These are phyloP conservation scores for Spisula subtruncata DNA, from an alignment of 2,888 invertebrate genomes.

Conservation along the genomic window DNA sequence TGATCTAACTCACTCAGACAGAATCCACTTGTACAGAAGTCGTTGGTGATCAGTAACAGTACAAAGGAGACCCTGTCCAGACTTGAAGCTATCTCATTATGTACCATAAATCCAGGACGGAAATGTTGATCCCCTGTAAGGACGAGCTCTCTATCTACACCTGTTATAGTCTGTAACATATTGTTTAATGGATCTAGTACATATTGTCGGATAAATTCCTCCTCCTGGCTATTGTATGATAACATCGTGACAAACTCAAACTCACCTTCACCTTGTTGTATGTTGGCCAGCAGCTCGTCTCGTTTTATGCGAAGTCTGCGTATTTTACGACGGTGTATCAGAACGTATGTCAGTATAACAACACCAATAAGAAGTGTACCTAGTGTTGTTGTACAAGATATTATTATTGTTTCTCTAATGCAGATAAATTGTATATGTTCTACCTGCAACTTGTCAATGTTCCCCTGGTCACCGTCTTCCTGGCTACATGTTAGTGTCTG, in stretches of 20 bases:
- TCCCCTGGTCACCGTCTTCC: slow-evolving; percentile 10
- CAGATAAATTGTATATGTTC: neutral
- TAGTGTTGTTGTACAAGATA: neutral
- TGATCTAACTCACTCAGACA: slow-evolving; percentile 31
- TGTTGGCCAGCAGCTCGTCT: neutral
- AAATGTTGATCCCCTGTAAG: slow-evolving; percentile 29
- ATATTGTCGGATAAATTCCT: slow-evolving; percentile 15
- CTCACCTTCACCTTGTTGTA: slow-evolving; percentile 18
- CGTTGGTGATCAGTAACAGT: neutral
- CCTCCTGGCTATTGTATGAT: slow-evolving; percentile 28
- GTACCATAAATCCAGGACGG: slow-evolving; percentile 17
- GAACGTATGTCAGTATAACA: neutral
- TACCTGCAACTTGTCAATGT: neutral
- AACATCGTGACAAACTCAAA: slow-evolving; percentile 30
- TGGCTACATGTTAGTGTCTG: neutral
- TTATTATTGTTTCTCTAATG: slow-evolving; percentile 14
- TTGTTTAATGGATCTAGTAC: slow-evolving; percentile 25
- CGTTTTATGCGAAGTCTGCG: neutral
- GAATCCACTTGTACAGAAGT: neutral
- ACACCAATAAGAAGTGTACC: neutral
- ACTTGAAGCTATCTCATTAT: slow-evolving; percentile 27
- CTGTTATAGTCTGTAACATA: slow-evolving; percentile 10
- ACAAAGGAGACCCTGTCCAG: neutral
- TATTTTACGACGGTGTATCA: neutral
- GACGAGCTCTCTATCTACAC: slow-evolving; percentile 27